Evolutionary conservation across 2,888 invertebrate species (phyloP).

Genomic region (Andricus curvator): DNA sequence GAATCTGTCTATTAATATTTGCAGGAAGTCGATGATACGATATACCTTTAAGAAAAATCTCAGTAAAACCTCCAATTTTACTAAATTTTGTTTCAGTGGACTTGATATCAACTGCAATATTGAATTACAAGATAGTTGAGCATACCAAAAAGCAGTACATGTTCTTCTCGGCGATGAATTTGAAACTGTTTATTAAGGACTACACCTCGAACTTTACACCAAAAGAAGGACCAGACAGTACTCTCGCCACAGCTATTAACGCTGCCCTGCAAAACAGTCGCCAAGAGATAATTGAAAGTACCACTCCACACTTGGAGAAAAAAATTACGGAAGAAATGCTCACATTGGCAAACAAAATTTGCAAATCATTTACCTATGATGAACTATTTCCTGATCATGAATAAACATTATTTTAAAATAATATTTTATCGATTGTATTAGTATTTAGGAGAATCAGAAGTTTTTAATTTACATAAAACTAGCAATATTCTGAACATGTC

Average conservation of each 20-base stretch:
- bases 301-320: constrained; percentile 72
- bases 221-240: constrained; percentile 49
- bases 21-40: too few relatives aligned
- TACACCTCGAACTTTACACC: constrained; percentile 60
- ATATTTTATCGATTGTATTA: neutral
- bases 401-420: constrained; percentile 48
- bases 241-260: constrained; percentile 63
- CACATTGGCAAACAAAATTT: constrained; percentile 68
- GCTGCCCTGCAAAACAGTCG: constrained; percentile 65
- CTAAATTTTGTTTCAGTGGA: constrained; percentile 55
- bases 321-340: constrained; percentile 68
- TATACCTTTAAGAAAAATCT: too few relatives aligned
- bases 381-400: constrained; percentile 73
- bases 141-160: constrained; percentile 60
- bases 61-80: neutral
- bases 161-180: constrained; percentile 64
- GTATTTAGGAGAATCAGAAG: neutral
- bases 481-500: neutral
- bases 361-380: constrained; percentile 70
- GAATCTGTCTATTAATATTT: too few relatives aligned
- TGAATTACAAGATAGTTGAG: constrained; percentile 55
- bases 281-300: constrained; percentile 69
- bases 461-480: neutral
- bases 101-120: constrained; percentile 44
- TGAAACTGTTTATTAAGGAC: constrained; percentile 60